phyloP scores from a whole-genome alignment of 2,888 invertebrate species.

The Caenorhabditis japonica region DNA sequence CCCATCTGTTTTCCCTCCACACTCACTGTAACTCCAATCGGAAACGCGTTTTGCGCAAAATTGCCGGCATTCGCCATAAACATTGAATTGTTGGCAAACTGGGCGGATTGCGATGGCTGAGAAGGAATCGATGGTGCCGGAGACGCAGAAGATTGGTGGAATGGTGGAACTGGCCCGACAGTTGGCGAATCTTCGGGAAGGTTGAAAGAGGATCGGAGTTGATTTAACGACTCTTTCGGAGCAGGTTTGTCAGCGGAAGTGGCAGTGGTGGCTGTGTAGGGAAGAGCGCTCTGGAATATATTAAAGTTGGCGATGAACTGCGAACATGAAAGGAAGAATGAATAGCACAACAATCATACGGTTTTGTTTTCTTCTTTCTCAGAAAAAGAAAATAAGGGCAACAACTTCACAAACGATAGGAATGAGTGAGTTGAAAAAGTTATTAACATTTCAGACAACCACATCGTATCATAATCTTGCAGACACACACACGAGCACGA shows the following conservation, averaged over 20 bases:
- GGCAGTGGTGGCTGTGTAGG: constrained; percentile 49
- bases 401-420: too few species aligned
- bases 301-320: background rate
- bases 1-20: too few species aligned
- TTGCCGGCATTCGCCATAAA: constrained; percentile 30
- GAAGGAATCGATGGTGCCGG: background rate
- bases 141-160: background rate
- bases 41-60: constrained; percentile 34
- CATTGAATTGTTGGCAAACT: constrained; percentile 35
- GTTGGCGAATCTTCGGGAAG: constrained; percentile 43
- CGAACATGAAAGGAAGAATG: too few species aligned
- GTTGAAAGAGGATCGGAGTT: constrained; percentile 71
- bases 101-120: constrained; percentile 9
- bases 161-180: constrained; percentile 19
- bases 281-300: constrained; percentile 61
- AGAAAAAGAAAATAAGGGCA: too few species aligned
- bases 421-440: too few species aligned
- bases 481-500: too few species aligned
- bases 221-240: constrained; percentile 68
- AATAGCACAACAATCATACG: constrained; percentile 15
- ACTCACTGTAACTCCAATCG: constrained; percentile 38
- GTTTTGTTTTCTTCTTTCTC: too few species aligned
- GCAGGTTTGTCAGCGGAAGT: constrained; percentile 24
- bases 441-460: too few species aligned
- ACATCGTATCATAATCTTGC: too few species aligned